Evolutionary conservation across 2,797 vertebrate genomes (phyloP), one percentile per base, ranked within the genome.

Genomic region (Squalus acanthias): DNA sequence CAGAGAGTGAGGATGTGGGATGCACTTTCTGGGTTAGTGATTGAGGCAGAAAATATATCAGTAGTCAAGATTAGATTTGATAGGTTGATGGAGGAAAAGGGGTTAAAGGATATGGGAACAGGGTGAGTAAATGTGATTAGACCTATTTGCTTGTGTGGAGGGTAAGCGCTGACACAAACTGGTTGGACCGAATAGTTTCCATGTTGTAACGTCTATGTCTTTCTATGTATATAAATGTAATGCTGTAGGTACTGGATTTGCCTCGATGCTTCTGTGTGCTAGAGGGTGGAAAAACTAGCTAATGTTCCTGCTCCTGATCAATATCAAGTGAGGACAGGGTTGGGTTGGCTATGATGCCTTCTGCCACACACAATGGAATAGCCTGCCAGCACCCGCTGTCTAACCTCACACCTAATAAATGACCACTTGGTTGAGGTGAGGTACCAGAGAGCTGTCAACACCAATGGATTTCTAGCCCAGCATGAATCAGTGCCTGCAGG

Each of bases 361-460:
- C 22, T 92, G 60, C 89, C 33, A 92, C 89, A 92, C 60, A 92
- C 89, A 63, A 39, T 22, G 6, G 89, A 92, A n/a, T 39, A 67
- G 60, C 33, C 3, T 92, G 89, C 89, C 89, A 65, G 20, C 13
- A 39, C 29, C 65, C 1, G 5, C 89, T 92, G 60, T 65, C 89
- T 46, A 69, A 67, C 1, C 33, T 22, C n/a, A 93, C 91, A 93
- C 65, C n/a, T 69, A 93, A 69, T 93, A 93, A 93, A 69, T 93
- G 91, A 46, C n/a, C 91, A 46, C 20, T 93, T 46, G 65, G 65
- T n/a, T 69, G 91, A 93, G 91, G n/a, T 93, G 91, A 93, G 63
- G 91, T 46, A 93, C 65, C 20, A 57, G 57, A 91, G 60, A 93
- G 15, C 89, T 92, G 60, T 65, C 60, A 92, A 2, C 89, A 39